A percentile compares a stretch with the other conserved stretches of the same genome.
Evolutionary conservation across 2,797 vertebrate genomes (phyloP).

Genomic region (Cetoscarus ocellatus): DNA sequence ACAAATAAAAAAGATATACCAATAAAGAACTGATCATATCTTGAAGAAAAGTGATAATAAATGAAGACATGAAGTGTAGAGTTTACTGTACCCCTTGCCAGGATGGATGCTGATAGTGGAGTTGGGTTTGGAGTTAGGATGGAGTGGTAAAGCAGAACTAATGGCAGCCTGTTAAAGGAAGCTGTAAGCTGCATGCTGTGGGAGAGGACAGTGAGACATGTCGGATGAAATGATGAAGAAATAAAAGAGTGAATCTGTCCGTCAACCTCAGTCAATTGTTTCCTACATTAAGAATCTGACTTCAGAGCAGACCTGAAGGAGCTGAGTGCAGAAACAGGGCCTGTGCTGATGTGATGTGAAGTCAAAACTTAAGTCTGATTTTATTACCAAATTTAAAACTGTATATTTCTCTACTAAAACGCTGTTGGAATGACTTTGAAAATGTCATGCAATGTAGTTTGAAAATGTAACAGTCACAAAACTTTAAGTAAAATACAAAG

Average conservation of each 20-base stretch:
- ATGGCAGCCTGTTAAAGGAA: conserved; percentile 80
- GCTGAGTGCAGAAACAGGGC: too few relatives aligned
- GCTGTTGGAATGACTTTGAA: too few relatives aligned
- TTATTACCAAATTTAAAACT: too few relatives aligned
- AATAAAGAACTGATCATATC: conserved; percentile 18
- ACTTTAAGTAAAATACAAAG: too few relatives aligned
- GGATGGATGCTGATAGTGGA: conserved; percentile 72
- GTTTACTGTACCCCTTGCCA: conserved; percentile 83
- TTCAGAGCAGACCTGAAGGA: conserved; percentile 2
- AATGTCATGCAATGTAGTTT: too few relatives aligned
- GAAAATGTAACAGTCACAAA: too few relatives aligned
- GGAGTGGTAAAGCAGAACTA: conserved; percentile 79
- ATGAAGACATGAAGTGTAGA: conserved; percentile 57
- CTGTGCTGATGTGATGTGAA: too few relatives aligned
- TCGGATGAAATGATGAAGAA: conserved; percentile 63
- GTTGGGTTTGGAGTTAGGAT: conserved; percentile 67
- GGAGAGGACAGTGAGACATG: conserved; percentile 83
- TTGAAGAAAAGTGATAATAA: conserved; percentile 9
- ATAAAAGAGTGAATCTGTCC: conserved; percentile 43
- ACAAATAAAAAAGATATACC: background rate
- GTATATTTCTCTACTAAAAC: too few relatives aligned
- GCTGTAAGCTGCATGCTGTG: conserved; percentile 83
- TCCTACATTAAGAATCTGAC: background rate
- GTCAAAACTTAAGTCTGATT: too few relatives aligned
- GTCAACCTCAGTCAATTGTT: conserved; percentile 2